These are phyloP conservation scores for Darevskia nairensis DNA, from an alignment of 2,797 vertebrate species.

Conservation along the genomic window DNA sequence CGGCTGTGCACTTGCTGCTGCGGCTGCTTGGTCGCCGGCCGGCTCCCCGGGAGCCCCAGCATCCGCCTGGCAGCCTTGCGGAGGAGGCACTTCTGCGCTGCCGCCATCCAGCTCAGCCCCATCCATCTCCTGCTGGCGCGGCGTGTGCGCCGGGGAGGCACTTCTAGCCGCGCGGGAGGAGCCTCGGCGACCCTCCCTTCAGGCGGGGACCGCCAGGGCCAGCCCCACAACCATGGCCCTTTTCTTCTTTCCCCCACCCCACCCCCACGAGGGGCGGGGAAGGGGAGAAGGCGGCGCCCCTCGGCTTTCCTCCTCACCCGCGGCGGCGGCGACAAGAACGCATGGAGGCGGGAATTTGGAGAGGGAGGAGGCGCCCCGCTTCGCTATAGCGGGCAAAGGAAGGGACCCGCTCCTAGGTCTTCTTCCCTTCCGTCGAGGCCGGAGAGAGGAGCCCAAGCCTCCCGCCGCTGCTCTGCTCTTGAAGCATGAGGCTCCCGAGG, in stretches of 20 bases:
- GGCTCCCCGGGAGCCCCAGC: neutral
- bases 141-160: slow-evolving; percentile 44
- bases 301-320: neutral
- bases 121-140: slow-evolving; percentile 53
- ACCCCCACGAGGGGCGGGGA: neutral
- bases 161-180: slow-evolving; percentile 63
- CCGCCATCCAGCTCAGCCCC: slow-evolving; percentile 40
- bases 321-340: neutral
- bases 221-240: slow-evolving; percentile 41
- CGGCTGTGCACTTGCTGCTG: neutral
- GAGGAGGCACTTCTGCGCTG: slow-evolving; percentile 9
- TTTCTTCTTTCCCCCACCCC: neutral
- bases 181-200: slow-evolving; percentile 47
- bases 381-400: neutral
- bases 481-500: neutral
- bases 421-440: too few relatives aligned
- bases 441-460: slow-evolving; percentile 32
- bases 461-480: neutral
- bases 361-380: neutral
- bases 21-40: slow-evolving; percentile 9
- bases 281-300: slow-evolving; percentile 31
- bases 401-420: too few relatives aligned
- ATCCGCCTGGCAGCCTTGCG: slow-evolving; percentile 16
- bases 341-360: neutral
- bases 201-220: slow-evolving; percentile 25